Conservation (phyloP, 2,797 vertebrate genomes). For the Rousettus madagascariensis region DNA sequence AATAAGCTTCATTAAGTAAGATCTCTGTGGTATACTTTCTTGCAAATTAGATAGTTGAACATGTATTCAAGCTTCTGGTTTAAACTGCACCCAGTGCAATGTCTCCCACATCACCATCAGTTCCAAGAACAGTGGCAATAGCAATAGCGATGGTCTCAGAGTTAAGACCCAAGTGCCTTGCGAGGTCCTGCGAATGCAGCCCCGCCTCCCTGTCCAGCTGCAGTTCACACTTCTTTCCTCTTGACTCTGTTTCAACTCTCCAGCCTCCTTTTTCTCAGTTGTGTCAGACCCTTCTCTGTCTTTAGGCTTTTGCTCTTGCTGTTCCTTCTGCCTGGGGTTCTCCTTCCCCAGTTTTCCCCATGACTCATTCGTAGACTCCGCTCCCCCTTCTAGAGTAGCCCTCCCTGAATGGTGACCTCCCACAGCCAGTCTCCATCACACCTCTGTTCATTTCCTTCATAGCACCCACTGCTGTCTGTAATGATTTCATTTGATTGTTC, state of each 20-base stretch:
- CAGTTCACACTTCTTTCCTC: background rate
- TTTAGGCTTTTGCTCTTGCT: background rate
- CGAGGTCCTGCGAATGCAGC: rapidly evolving
- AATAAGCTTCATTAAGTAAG: background rate
- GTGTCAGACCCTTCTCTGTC: background rate
- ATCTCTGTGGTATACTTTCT: background rate
- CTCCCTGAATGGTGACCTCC: background rate
- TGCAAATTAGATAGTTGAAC: background rate
- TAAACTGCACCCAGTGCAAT: background rate
- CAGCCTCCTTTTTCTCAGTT: background rate
- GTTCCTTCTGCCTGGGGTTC: background rate
- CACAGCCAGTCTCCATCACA: background rate
- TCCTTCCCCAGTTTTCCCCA: background rate
- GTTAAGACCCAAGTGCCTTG: background rate
- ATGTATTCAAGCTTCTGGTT: background rate
- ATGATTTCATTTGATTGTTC: background rate
- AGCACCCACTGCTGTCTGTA: background rate
- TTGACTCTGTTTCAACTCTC: no score
- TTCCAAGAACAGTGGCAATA: background rate
- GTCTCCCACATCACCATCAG: background rate
- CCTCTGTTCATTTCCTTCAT: background rate
- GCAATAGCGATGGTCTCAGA: background rate
- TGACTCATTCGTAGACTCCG: background rate
- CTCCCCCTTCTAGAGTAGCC: background rate
- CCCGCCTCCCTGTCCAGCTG: background rate